Percentiles rank a stretch among this genome's conserved stretches.
These are phyloP conservation scores for Chionodraco myersi DNA, from an alignment of 2,113 vertebrate genomes.

Conservation along the genomic window DNA sequence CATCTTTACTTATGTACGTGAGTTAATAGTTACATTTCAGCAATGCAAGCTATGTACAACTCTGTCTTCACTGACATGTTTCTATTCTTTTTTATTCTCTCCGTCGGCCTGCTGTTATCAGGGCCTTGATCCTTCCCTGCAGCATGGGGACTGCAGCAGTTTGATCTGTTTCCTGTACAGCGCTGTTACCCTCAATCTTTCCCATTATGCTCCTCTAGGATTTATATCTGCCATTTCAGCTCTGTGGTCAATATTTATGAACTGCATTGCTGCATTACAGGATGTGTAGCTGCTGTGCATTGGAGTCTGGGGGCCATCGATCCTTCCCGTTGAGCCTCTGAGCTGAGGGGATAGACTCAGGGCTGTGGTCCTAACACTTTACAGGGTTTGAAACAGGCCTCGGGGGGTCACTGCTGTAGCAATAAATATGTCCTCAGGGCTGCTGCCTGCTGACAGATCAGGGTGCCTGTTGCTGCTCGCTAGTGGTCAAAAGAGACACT, in stretches of 20 bases:
- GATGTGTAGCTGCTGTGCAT: slow-evolving; percentile 60
- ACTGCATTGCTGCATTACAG: slow-evolving; percentile 70
- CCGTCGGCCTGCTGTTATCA: slow-evolving; percentile 8
- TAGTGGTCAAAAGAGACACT: slow-evolving; percentile 65
- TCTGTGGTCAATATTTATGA: slow-evolving; percentile 78
- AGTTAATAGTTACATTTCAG: not conserved
- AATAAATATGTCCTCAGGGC: slow-evolving; percentile 51
- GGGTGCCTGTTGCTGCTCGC: slow-evolving; percentile 55
- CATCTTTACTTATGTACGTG: not conserved
- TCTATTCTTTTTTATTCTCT: slow-evolving; percentile 18
- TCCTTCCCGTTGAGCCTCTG: slow-evolving; percentile 40
- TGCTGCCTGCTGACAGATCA: slow-evolving; percentile 32
- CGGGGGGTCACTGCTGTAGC: not conserved
- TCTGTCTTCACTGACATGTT: not conserved
- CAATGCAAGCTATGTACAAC: not conserved
- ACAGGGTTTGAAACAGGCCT: slow-evolving; percentile 44
- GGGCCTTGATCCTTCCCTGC: not conserved
- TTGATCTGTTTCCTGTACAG: slow-evolving; percentile 59
- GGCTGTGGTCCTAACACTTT: slow-evolving; percentile 42
- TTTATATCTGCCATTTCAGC: slow-evolving; percentile 74
- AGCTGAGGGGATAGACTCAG: slow-evolving; percentile 31
- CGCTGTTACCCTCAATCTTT: slow-evolving; percentile 29
- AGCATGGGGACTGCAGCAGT: slow-evolving; percentile 50
- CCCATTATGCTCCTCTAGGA: slow-evolving; percentile 61
- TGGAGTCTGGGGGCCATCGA: slow-evolving; percentile 55